phyloP scores from a whole-genome alignment of 2,113 vertebrate species.

The Scomber japonicus region DNA sequence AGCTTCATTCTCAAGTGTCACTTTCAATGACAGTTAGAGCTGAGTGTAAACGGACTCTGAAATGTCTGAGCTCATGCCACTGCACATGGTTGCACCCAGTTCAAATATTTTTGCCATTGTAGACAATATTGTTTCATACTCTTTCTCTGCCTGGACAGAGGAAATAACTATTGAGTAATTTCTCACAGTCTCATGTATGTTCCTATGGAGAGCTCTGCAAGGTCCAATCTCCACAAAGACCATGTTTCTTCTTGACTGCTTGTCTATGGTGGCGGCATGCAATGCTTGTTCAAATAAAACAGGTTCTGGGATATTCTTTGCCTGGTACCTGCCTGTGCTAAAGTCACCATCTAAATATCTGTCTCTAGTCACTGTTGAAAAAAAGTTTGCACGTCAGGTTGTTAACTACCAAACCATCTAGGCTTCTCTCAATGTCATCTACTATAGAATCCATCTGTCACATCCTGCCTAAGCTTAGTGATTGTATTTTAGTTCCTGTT shows the following conservation, averaged over 20 bases:
- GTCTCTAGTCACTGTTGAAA: conserved; percentile 88
- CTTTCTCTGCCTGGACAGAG: conserved; percentile 82
- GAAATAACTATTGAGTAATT: conserved; percentile 79
- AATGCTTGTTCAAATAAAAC: conserved; percentile 88
- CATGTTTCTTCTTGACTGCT: conserved; percentile 61
- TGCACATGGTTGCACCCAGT: conserved; percentile 82
- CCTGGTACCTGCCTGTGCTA: conserved; percentile 87
- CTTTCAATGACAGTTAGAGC: conserved; percentile 78
- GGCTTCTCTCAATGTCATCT: conserved; percentile 72
- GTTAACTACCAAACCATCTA: conserved; percentile 73
- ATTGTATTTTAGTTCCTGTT: too few species aligned
- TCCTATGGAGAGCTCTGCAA: conserved; percentile 84
- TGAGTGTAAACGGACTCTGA: conserved; percentile 81
- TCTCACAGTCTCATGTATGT: conserved; percentile 88
- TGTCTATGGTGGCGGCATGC: conserved; percentile 60
- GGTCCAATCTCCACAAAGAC: conserved; percentile 91
- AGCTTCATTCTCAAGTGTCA: conserved; percentile 75
- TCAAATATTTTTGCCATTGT: conserved; percentile 87
- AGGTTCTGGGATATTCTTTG: conserved; percentile 86
- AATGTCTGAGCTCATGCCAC: conserved; percentile 88
- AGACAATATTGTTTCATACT: conserved; percentile 80
- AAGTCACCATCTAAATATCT: conserved; percentile 81
- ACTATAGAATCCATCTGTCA: too few species aligned
- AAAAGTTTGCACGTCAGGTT: conserved; percentile 80
- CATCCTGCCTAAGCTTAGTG: too few species aligned